Evolutionary conservation across 2,797 vertebrate genomes (phyloP).

Genomic region (Acanthis flammea): DNA sequence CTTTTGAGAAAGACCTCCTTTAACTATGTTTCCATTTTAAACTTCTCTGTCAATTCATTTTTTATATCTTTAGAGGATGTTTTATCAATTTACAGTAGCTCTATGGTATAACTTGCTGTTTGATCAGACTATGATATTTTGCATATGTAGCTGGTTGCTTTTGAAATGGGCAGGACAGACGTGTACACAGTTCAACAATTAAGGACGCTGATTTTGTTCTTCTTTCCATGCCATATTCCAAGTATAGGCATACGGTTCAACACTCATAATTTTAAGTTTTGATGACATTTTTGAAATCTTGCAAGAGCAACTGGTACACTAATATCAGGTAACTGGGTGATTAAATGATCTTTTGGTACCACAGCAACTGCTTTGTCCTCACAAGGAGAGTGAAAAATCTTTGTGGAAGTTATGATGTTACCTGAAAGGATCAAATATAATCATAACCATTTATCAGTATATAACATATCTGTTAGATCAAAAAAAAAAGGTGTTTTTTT

Average conservation of each 20-base stretch:
- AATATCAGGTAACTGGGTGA: not conserved
- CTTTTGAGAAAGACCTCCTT: not conserved
- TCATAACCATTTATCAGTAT: not conserved
- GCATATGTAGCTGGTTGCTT: not conserved
- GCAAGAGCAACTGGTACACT: not conserved
- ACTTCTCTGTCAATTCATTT: not conserved
- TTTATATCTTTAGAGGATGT: not conserved
- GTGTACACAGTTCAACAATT: not conserved
- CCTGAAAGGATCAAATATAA: not conserved
- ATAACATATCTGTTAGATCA: not conserved
- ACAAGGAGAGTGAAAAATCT: not conserved
- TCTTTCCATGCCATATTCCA: not conserved
- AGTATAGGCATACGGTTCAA: not conserved
- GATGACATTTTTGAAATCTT: not conserved
- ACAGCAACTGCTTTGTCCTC: not conserved
- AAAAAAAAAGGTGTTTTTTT: not conserved
- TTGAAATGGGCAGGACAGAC: not conserved
- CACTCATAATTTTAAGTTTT: not conserved
- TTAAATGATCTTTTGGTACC: not conserved
- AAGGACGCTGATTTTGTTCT: not conserved
- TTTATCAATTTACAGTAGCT: not conserved
- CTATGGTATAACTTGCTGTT: not conserved
- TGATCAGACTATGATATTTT: not conserved
- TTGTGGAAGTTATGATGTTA: not conserved
- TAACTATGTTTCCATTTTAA: not conserved